Evolutionary conservation across 2,888 invertebrate species (phyloP).

Genomic region (Abrostola triplasia): DNA sequence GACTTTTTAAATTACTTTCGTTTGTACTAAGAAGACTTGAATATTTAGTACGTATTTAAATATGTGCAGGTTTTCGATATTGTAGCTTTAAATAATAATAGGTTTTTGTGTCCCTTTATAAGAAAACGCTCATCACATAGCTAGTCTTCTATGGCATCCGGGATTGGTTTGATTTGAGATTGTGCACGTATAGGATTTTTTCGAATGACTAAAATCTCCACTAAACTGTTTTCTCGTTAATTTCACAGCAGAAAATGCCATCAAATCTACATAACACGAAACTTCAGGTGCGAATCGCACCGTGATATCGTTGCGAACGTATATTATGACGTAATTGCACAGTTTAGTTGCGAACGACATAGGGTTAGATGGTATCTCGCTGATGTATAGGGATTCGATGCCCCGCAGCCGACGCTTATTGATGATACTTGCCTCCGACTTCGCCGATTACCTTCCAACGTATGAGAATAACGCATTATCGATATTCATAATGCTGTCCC

Average conservation of each 20-base stretch:
- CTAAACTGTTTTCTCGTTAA: too few relatives aligned
- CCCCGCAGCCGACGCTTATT: conserved; percentile 70
- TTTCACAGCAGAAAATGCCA: neutral
- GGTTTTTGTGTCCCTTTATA: too few relatives aligned
- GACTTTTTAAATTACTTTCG: too few relatives aligned
- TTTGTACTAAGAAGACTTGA: too few relatives aligned
- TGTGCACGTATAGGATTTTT: too few relatives aligned
- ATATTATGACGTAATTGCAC: conserved; percentile 68
- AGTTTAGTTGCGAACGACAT: conserved; percentile 77
- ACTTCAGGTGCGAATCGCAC: conserved; percentile 8
- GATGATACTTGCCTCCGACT: conserved; percentile 67
- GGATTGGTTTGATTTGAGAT: too few relatives aligned
- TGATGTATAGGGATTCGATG: conserved; percentile 76
- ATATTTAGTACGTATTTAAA: too few relatives aligned
- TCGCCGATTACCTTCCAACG: conserved; percentile 58
- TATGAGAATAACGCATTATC: conserved; percentile 65
- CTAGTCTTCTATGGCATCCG: too few relatives aligned
- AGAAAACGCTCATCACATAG: too few relatives aligned
- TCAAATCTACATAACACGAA: conserved; percentile 13
- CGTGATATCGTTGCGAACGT: conserved; percentile 32
- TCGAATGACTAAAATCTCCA: too few relatives aligned
- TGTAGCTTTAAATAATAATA: too few relatives aligned
- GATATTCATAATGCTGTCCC: conserved; percentile 71
- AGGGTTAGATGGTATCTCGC: conserved; percentile 73
- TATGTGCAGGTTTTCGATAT: too few relatives aligned